Conservation (phyloP, 2,113 vertebrate genomes). For the Dryoscopus gambensis region DNA sequence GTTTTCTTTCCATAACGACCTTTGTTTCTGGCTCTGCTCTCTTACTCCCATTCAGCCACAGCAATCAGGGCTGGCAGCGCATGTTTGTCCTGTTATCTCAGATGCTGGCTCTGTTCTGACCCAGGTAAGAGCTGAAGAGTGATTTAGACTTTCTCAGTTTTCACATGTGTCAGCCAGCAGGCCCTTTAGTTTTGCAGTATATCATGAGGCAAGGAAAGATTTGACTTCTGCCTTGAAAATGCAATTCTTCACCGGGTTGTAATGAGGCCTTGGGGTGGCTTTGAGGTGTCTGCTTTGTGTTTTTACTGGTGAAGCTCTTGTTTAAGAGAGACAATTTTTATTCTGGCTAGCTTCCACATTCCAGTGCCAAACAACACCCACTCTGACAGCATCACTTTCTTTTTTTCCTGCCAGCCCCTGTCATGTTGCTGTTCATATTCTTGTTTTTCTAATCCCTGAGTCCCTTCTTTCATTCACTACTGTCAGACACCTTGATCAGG, state of each 20-base stretch:
- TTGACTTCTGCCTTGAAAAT: background rate
- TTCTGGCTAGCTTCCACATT: background rate
- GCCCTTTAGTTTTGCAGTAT: background rate
- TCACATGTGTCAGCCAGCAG: background rate
- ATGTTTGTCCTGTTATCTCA: background rate
- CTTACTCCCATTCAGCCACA: background rate
- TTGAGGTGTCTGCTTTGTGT: background rate
- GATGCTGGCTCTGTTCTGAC: background rate
- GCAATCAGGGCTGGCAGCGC: background rate
- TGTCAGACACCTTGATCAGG: background rate
- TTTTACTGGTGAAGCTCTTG: background rate
- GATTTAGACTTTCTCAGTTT: conserved; percentile 6
- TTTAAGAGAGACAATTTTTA: background rate
- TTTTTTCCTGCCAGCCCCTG: conserved; percentile 1
- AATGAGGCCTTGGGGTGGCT: background rate
- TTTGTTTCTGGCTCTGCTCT: background rate
- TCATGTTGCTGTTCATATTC: background rate
- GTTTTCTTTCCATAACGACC: background rate
- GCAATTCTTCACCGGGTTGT: background rate
- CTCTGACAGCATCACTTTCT: background rate
- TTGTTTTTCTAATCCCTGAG: background rate
- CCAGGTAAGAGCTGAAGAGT: background rate
- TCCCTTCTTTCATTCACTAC: background rate
- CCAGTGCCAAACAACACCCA: background rate
- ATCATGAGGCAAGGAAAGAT: background rate